Conservation (phyloP, 2,113 vertebrate species). For the Euleptes europaea region DNA sequence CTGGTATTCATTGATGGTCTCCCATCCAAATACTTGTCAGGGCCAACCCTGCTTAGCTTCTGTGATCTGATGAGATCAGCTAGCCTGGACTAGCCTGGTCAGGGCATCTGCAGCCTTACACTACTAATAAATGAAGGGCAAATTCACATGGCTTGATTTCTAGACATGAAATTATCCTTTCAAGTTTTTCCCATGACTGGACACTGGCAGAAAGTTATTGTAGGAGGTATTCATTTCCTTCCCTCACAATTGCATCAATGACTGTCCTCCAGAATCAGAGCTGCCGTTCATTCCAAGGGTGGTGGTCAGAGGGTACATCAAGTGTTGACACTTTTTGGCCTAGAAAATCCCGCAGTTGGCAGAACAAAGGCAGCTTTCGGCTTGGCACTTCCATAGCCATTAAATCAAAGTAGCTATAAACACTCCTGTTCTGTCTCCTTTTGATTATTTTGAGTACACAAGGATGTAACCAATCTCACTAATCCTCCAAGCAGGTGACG, state of each 20-base stretch:
- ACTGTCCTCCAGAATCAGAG: not conserved
- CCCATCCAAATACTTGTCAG: too few species aligned
- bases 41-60: too few species aligned
- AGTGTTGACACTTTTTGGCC: not conserved
- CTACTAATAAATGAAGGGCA: not conserved
- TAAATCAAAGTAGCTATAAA: constrained; percentile 13
- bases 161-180: not conserved
- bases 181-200: not conserved
- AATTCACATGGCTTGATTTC: not conserved
- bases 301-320: constrained; percentile 8
- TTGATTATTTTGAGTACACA: constrained; percentile 22
- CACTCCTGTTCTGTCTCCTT: constrained; percentile 13
- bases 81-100: too few species aligned
- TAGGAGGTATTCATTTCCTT: not conserved
- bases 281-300: constrained; percentile 12
- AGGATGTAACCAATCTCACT: constrained; percentile 14
- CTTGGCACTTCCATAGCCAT: not conserved
- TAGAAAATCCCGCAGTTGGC: not conserved
- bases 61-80: too few species aligned
- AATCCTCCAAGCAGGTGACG: constrained; percentile 15
- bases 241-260: not conserved
- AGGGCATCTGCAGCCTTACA: not conserved
- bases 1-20: too few species aligned
- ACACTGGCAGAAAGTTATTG: not conserved
- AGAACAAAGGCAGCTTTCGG: constrained; percentile 17